Evolutionary conservation across 2,888 invertebrate species (phyloP).

Genomic region (Nephrotoma guestfalica): DNA sequence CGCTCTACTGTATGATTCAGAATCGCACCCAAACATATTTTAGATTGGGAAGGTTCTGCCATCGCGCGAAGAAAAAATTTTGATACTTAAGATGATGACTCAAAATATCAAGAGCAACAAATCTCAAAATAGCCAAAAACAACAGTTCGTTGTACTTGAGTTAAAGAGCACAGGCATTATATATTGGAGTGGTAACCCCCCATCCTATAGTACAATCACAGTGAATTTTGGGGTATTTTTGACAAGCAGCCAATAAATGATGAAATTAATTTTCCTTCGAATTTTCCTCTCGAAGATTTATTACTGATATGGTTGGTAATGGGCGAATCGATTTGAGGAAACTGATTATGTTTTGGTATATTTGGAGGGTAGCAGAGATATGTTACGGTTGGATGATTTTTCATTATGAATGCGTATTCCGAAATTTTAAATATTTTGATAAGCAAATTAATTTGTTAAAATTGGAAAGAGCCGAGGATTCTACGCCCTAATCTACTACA

Average conservation of each 20-base stretch:
- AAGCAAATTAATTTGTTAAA: too few species aligned
- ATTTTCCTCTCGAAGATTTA: neutral
- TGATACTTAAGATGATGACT: too few species aligned
- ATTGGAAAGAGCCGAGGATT: too few species aligned
- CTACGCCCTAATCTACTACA: too few species aligned
- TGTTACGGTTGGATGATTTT: neutral
- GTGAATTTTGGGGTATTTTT: neutral
- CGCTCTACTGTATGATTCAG: neutral
- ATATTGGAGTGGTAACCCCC: neutral
- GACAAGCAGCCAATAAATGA: neutral
- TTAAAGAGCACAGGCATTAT: neutral
- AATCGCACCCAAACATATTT: too few species aligned
- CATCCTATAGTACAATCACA: neutral
- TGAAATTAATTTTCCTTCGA: neutral
- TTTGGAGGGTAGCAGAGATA: neutral
- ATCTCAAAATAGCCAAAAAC: too few species aligned
- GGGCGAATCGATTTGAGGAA: neutral
- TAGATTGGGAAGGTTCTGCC: too few species aligned
- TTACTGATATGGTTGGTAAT: too few species aligned
- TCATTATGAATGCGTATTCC: neutral
- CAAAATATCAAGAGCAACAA: too few species aligned
- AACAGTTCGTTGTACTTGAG: neutral
- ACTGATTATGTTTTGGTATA: neutral
- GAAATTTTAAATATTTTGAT: too few species aligned
- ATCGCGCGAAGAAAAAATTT: too few species aligned